Conservation (phyloP, 1,140 invertebrate genomes). For the Bombus sylvicola region DNA sequence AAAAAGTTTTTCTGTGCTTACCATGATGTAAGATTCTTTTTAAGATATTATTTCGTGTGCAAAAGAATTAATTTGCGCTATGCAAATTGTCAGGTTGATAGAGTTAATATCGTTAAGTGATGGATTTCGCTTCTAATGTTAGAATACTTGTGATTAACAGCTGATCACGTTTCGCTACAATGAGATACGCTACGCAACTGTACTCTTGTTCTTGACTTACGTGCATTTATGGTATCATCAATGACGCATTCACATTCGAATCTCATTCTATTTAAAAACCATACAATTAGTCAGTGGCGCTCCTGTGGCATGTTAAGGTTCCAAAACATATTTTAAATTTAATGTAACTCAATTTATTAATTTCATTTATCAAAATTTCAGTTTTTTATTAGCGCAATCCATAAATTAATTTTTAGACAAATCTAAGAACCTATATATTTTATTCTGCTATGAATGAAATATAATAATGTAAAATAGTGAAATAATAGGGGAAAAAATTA, state of each 20-base stretch:
- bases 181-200: background rate
- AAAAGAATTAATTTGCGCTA: background rate
- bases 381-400: background rate
- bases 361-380: background rate
- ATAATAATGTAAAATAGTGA: background rate
- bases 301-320: background rate
- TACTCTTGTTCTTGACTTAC: background rate
- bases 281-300: conserved; percentile 14
- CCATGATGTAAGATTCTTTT: conserved; percentile 3
- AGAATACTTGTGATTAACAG: background rate
- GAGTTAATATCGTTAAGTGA: background rate
- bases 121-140: background rate
- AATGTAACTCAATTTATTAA: too few relatives aligned
- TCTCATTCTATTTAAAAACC: conserved; percentile 53
- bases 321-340: background rate
- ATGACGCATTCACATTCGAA: conserved; percentile 40
- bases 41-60: background rate
- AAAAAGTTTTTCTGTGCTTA: conserved; percentile 6
- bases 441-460: background rate
- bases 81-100: background rate
- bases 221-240: conserved; percentile 47
- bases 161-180: conserved; percentile 46
- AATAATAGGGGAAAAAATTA: background rate
- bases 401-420: background rate
- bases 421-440: background rate